Conservation (phyloP, 2,888 invertebrate genomes). For the Gibbula magus region DNA sequence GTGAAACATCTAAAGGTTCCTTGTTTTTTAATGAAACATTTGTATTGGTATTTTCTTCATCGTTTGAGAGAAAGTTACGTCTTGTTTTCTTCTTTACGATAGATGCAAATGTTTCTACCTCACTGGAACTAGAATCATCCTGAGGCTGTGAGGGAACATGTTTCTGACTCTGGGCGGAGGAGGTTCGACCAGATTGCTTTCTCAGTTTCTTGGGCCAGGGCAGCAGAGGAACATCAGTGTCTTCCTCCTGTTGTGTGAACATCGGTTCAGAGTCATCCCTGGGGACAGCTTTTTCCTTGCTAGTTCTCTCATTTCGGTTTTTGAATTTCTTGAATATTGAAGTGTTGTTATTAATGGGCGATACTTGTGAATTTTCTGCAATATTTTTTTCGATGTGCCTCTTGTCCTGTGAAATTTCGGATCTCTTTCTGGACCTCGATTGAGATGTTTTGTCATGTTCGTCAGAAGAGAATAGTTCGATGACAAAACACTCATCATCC, state of each 20-base stretch:
- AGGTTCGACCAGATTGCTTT: background rate
- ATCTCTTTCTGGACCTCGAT: background rate
- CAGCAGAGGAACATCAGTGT: background rate
- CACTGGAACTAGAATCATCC: background rate
- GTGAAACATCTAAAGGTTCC: too few species aligned
- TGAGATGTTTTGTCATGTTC: background rate
- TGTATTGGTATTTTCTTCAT: too few species aligned
- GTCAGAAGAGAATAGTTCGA: slow-evolving; percentile 3
- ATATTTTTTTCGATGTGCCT: background rate
- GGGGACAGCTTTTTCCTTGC: background rate
- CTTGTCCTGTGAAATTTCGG: background rate
- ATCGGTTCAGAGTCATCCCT: background rate
- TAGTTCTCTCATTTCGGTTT: background rate
- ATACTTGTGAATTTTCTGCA: background rate
- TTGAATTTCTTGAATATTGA: slow-evolving; percentile 17
- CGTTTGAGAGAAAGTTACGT: too few species aligned
- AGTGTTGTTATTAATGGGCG: background rate
- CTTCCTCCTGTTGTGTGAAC: background rate
- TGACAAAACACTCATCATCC: background rate
- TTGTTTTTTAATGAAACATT: too few species aligned
- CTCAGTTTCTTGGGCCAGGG: slow-evolving; percentile 12
- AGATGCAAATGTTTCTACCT: background rate
- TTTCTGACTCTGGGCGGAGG: background rate
- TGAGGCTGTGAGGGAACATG: background rate
- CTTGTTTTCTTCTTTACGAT: too few species aligned